These are phyloP conservation scores for Diorhabda elongata DNA, from an alignment of 1,140 invertebrate species.

Conservation along the genomic window DNA sequence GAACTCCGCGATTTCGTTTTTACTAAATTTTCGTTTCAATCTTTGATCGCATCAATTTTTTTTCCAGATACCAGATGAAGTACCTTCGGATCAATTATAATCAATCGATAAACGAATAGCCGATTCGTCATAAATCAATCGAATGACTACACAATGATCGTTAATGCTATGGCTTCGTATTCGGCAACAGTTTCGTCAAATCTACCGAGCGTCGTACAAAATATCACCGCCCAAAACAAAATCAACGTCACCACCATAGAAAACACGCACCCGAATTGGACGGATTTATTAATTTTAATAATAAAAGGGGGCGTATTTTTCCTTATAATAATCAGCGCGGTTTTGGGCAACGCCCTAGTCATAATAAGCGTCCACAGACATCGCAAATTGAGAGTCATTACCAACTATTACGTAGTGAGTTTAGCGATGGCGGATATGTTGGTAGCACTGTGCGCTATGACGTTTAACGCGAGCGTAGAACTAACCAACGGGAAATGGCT, in stretches of 20 bases:
- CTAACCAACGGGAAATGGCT: slow-evolving; percentile 75
- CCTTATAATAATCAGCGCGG: slow-evolving; percentile 78
- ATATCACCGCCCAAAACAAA: slow-evolving; percentile 34
- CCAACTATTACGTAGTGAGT: slow-evolving; percentile 94
- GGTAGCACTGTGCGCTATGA: slow-evolving; percentile 89
- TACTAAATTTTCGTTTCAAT: too few species aligned
- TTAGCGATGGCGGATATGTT: slow-evolving; percentile 87
- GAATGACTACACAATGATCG: slow-evolving; percentile 42
- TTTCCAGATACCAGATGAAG: too few species aligned
- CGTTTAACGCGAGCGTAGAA: slow-evolving; percentile 89
- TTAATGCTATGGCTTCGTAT: slow-evolving; percentile 46
- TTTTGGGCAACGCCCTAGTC: slow-evolving; percentile 82
- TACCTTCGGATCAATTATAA: too few species aligned
- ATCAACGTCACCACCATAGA: slow-evolving; percentile 41
- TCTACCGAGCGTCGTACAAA: slow-evolving; percentile 29
- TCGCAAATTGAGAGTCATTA: slow-evolving; percentile 75
- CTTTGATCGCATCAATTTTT: too few species aligned
- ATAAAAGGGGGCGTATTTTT: slow-evolving; percentile 73
- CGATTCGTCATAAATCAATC: background rate
- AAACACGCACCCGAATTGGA: slow-evolving; percentile 47
- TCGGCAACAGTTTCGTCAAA: slow-evolving; percentile 40
- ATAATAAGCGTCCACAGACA: slow-evolving; percentile 74
- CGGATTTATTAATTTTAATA: slow-evolving; percentile 55
- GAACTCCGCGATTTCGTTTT: too few species aligned
- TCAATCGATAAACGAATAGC: too few species aligned